Conservation (phyloP, 2,888 invertebrate species). For the Emmelina monodactyla region DNA sequence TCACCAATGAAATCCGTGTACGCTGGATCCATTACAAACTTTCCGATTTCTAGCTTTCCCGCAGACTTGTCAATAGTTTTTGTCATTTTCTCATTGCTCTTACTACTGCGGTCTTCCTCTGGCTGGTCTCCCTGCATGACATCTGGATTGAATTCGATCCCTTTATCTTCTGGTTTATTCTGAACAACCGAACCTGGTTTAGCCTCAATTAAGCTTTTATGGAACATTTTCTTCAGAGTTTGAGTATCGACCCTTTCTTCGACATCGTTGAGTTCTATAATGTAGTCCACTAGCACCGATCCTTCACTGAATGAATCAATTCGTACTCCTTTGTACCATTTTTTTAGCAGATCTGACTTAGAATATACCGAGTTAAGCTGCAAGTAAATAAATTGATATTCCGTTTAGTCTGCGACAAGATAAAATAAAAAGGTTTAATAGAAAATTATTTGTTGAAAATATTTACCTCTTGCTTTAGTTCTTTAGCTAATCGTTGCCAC, state of each 20-base stretch:
- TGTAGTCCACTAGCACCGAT: constrained; percentile 87
- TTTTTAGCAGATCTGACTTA: constrained; percentile 74
- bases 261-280: constrained; percentile 82
- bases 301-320: constrained; percentile 90
- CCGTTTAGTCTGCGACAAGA: background rate
- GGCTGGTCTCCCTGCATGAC: constrained; percentile 56
- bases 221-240: constrained; percentile 75
- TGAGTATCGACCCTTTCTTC: constrained; percentile 73
- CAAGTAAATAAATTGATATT: constrained; percentile 25
- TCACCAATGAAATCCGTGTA: constrained; percentile 90
- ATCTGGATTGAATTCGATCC: constrained; percentile 43
- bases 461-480: constrained; percentile 79
- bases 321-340: constrained; percentile 85
- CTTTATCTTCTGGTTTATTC: constrained; percentile 25
- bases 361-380: constrained; percentile 86
- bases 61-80: constrained; percentile 62
- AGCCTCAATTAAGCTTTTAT: constrained; percentile 66
- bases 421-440: background rate
- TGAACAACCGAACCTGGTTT: constrained; percentile 57
- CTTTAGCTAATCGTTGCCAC: constrained; percentile 83
- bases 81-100: constrained; percentile 55
- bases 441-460: background rate
- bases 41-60: constrained; percentile 77
- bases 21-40: constrained; percentile 83
- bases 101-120: constrained; percentile 51